Evolutionary conservation across 2,113 vertebrate species (phyloP).

Genomic region (Fulica atra): DNA sequence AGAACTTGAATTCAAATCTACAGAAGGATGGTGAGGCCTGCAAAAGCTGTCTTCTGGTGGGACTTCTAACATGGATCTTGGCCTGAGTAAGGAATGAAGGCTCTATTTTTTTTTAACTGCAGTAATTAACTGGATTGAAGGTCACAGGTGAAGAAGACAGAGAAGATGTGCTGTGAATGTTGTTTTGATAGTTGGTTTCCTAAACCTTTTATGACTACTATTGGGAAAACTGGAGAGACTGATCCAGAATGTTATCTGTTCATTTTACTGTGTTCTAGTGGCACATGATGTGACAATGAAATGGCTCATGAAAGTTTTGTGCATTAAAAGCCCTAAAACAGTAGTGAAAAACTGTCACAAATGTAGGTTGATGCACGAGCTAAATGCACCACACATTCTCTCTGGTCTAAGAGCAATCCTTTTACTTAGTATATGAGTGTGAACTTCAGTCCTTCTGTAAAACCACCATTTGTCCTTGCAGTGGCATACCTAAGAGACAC

Average conservation of each 20-base stretch:
- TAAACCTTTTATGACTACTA: not conserved
- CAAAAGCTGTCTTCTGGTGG: not conserved
- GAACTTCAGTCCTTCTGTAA: not conserved
- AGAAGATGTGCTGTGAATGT: not conserved
- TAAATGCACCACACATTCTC: not conserved
- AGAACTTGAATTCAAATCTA: not conserved
- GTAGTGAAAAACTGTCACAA: not conserved
- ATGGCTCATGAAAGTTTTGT: no score
- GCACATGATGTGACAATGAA: not conserved
- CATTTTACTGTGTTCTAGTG: not conserved
- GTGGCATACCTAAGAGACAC: not conserved
- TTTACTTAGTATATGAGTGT: not conserved
- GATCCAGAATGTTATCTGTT: fast-evolving
- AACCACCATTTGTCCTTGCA: not conserved
- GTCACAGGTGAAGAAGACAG: not conserved
- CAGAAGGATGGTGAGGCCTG: not conserved
- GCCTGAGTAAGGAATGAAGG: not conserved
- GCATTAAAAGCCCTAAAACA: not conserved
- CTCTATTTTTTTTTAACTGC: not conserved
- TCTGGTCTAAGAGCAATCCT: not conserved
- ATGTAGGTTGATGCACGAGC: not conserved
- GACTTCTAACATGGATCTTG: not conserved
- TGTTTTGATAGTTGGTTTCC: not conserved
- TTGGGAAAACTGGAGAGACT: not conserved
- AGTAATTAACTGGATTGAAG: not conserved